Percentiles rank a stretch among this genome's conserved stretches.
Evolutionary conservation across 2,797 vertebrate genomes (phyloP).

Genomic region (Ctenochaetus hawaiiensis): DNA sequence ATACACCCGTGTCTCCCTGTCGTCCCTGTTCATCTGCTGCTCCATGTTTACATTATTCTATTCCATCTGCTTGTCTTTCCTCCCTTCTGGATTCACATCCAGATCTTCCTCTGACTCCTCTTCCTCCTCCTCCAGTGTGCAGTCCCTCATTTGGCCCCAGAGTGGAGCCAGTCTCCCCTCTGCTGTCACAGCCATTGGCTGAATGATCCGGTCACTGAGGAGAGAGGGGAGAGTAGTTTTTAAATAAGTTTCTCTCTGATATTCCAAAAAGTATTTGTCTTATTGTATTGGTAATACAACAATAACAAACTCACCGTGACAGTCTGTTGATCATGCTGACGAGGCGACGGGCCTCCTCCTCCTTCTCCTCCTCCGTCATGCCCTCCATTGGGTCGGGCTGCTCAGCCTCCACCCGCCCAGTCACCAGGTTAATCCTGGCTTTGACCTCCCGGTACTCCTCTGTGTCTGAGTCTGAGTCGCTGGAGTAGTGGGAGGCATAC

Average conservation of each 20-base stretch:
- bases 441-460: constrained; percentile 76
- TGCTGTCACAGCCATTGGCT: constrained; percentile 76
- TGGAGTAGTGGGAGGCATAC: constrained; percentile 74
- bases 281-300: neutral
- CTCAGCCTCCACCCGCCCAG: constrained; percentile 89
- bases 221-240: neutral
- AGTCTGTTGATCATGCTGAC: constrained; percentile 89
- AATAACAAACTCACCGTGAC: constrained; percentile 46
- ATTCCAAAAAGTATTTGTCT: neutral
- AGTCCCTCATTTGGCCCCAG: constrained; percentile 66
- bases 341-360: constrained; percentile 88
- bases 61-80: constrained; percentile 44
- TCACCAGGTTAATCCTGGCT: constrained; percentile 90
- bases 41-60: constrained; percentile 15
- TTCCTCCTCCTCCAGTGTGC: constrained; percentile 61
- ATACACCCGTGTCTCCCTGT: neutral
- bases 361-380: constrained; percentile 93
- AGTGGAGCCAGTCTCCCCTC: constrained; percentile 79
- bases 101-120: constrained; percentile 52
- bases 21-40: too few relatives aligned
- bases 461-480: constrained; percentile 77
- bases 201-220: constrained; percentile 81
- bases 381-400: constrained; percentile 91
- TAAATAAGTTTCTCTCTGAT: neutral
- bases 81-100: constrained; percentile 23